A percentile compares a stretch with the other conserved stretches of the same genome.
phyloP scores from a whole-genome alignment of 1,140 invertebrate species.

The Conus betulinus region DNA sequence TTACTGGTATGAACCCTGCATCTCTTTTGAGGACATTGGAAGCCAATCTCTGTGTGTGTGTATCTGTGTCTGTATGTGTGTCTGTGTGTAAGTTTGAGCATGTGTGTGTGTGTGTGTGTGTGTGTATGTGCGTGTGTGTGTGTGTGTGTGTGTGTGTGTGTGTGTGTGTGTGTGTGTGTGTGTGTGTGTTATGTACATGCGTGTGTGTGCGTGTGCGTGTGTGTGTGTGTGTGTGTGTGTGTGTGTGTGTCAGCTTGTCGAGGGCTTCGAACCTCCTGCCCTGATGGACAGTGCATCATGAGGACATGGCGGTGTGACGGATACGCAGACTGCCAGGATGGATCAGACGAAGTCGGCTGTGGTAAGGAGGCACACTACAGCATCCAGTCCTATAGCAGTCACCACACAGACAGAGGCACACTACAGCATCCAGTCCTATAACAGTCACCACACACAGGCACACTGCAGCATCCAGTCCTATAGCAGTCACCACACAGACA shows the following conservation, averaged over 20 bases:
- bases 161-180: not conserved
- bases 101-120: not conserved
- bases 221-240: conserved; percentile 10
- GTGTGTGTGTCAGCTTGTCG: conserved; percentile 39
- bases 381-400: too few relatives aligned
- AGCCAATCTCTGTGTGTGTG: not conserved
- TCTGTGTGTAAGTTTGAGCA: not conserved
- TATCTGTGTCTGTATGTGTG: not conserved
- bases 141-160: conserved; percentile 4
- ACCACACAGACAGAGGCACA: too few relatives aligned
- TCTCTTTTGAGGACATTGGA: too few relatives aligned
- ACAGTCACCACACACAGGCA: too few relatives aligned
- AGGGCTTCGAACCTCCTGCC: conserved; percentile 36
- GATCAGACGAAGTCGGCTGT: conserved; percentile 56
- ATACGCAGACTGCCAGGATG: conserved; percentile 53
- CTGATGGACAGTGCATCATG: conserved; percentile 61
- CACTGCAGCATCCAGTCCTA: too few relatives aligned
- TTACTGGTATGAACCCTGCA: too few relatives aligned
- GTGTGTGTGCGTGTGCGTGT: not conserved
- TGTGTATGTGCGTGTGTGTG: not conserved
- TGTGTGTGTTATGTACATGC: not conserved
- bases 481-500: too few relatives aligned
- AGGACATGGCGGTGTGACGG: conserved; percentile 62
- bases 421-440: too few relatives aligned
- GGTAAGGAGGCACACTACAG: conserved; percentile 55